Conservation (phyloP, 2,797 vertebrate species). For the Esox masquinongy region DNA sequence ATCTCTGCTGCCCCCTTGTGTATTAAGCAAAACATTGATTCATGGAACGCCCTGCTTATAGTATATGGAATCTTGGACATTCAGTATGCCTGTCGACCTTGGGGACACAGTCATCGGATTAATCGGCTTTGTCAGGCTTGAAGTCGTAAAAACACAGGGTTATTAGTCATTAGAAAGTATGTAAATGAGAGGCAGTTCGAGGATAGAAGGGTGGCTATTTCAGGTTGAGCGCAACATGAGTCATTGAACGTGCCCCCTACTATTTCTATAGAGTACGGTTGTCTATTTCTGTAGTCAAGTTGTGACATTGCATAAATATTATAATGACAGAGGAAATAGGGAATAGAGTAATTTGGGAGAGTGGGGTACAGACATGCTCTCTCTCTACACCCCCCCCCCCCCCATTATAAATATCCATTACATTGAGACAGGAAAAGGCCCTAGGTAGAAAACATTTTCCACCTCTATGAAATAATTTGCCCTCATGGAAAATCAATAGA, state of each 20-base stretch:
- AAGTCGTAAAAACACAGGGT: not conserved
- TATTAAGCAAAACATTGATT: conserved; percentile 7
- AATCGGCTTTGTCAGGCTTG: not conserved
- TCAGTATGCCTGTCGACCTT: not conserved
- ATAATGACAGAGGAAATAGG: no score
- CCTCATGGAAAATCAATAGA: not conserved
- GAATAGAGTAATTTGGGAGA: not conserved
- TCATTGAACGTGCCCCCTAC: not conserved
- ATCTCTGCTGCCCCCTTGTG: conserved; percentile 58
- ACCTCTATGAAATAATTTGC: not conserved
- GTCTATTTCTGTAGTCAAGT: no score
- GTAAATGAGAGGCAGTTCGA: not conserved
- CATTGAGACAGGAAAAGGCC: not conserved
- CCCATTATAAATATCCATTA: not conserved
- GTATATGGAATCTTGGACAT: not conserved
- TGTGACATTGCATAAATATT: no score
- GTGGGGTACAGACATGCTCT: not conserved
- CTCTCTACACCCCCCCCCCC: not conserved
- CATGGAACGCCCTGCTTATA: not conserved
- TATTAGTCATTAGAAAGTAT: not conserved
- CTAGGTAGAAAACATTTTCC: not conserved
- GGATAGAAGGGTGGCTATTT: not conserved
- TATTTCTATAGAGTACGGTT: no score
- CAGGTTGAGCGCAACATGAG: not conserved
- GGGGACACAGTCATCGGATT: not conserved